Percentiles rank a stretch among this genome's conserved stretches.
phyloP scores from a whole-genome alignment of 1,140 invertebrate species.

The Diorhabda elongata region DNA sequence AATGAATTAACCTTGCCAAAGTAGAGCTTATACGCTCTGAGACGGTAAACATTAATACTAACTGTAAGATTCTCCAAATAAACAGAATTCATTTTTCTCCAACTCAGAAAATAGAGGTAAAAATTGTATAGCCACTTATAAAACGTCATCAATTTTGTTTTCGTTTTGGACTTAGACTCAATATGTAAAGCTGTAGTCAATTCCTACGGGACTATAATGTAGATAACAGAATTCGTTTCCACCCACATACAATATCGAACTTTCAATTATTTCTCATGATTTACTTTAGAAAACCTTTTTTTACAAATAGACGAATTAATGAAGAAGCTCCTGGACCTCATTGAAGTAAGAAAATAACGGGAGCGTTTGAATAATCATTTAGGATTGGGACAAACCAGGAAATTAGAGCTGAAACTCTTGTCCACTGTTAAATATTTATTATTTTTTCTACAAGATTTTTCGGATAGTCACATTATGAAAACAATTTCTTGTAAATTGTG shows the following conservation, averaged over 20 bases:
- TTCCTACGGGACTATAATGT: slow-evolving; percentile 84
- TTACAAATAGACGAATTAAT: slow-evolving; percentile 67
- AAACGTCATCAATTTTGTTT: slow-evolving; percentile 59
- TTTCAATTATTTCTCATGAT: slow-evolving; percentile 48
- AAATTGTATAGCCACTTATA: slow-evolving; percentile 66
- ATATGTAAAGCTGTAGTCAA: slow-evolving; percentile 71
- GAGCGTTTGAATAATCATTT: slow-evolving; percentile 49
- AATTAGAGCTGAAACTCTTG: slow-evolving; percentile 62
- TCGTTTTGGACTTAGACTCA: slow-evolving; percentile 62
- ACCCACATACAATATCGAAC: slow-evolving; percentile 67
- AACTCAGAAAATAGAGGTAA: slow-evolving; percentile 68
- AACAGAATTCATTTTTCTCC: slow-evolving; percentile 62
- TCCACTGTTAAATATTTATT: slow-evolving; percentile 63
- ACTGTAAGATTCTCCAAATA: slow-evolving; percentile 82
- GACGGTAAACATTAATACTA: background rate
- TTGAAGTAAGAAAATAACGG: slow-evolving; percentile 72
- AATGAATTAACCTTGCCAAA: no score
- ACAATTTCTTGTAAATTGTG: slow-evolving; percentile 59
- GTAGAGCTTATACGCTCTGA: no score
- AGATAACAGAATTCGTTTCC: slow-evolving; percentile 67
- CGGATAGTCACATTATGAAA: no score
- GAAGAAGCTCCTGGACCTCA: slow-evolving; percentile 70
- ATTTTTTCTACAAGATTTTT: no score
- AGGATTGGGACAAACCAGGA: slow-evolving; percentile 75
- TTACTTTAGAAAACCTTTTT: slow-evolving; percentile 60